phyloP scores from a whole-genome alignment of 2,113 vertebrate species.

The Hydropotes inermis region DNA sequence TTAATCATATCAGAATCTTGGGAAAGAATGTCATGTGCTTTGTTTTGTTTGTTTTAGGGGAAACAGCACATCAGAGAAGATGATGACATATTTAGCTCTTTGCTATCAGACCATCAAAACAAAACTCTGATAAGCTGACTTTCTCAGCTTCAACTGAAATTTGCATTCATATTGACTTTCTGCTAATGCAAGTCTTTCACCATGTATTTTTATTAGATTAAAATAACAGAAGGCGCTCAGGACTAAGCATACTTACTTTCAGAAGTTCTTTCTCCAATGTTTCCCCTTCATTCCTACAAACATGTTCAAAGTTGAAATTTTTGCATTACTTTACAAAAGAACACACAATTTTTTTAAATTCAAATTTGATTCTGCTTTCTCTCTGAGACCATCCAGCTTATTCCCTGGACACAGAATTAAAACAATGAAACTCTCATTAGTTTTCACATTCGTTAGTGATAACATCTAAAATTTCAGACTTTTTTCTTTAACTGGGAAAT shows the following conservation, averaged over 20 bases:
- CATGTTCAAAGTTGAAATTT: conserved; percentile 48
- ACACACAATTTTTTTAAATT: conserved; percentile 30
- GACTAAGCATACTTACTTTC: conserved; percentile 38
- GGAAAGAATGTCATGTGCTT: background rate
- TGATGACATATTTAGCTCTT: background rate
- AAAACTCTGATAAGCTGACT: background rate
- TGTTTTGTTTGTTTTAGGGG: background rate
- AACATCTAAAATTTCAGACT: conserved; percentile 69
- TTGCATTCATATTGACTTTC: background rate
- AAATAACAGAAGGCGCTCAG: conserved; percentile 32
- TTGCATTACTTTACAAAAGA: conserved; percentile 51
- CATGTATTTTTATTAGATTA: conserved; percentile 59
- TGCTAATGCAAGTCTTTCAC: background rate
- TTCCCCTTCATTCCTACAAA: background rate
- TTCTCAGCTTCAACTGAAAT: background rate
- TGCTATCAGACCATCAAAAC: conserved; percentile 21
- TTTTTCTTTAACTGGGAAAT: conserved; percentile 50
- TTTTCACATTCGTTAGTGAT: conserved; percentile 61
- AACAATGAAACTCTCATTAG: conserved; percentile 71
- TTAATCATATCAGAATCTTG: background rate
- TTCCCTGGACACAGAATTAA: conserved; percentile 66
- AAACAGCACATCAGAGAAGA: background rate
- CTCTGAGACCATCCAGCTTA: conserved; percentile 51
- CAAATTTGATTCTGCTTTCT: conserved; percentile 47
- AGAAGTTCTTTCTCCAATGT: conserved; percentile 27